Conservation (phyloP, 1,140 invertebrate species). For the Drosophila tropicalis region DNA sequence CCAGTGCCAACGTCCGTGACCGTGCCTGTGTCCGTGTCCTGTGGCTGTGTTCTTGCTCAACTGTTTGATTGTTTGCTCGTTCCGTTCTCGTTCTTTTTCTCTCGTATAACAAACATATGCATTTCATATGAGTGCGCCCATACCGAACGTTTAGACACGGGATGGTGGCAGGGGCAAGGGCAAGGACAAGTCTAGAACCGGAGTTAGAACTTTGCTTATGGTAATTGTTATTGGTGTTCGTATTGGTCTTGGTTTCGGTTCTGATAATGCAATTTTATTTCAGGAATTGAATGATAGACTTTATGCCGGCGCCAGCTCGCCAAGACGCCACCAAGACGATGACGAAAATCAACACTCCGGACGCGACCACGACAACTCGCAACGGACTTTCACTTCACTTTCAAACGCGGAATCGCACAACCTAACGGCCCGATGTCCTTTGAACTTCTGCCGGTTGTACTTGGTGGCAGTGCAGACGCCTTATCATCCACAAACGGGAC, state of each 20-base stretch:
- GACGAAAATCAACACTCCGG: background rate
- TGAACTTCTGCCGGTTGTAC: constrained; percentile 67
- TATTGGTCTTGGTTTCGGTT: background rate
- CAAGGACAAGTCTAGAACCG: background rate
- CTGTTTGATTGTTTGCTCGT: constrained; percentile 23
- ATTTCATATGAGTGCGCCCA: constrained; percentile 14
- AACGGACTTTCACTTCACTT: constrained; percentile 24
- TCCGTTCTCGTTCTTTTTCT: constrained; percentile 7
- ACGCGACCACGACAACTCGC: constrained; percentile 1
- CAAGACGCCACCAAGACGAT: background rate
- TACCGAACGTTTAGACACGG: background rate
- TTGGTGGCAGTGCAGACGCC: constrained; percentile 43
- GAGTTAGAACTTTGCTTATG: background rate
- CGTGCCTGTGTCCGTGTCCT: constrained; percentile 10
- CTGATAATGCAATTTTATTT: background rate
- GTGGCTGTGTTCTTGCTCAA: constrained; percentile 15
- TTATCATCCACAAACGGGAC: constrained; percentile 78
- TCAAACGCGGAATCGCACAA: constrained; percentile 57
- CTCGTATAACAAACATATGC: constrained; percentile 18
- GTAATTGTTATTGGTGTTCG: background rate
- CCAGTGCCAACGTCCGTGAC: background rate
- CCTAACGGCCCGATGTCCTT: constrained; percentile 76
- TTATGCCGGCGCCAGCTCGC: constrained; percentile 11
- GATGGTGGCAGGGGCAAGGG: background rate
- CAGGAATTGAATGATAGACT: constrained; percentile 4